A percentile compares a stretch with the other conserved stretches of the same genome.
These are phyloP conservation scores for Babylonia areolata DNA, from an alignment of 1,140 invertebrate species.

Conservation along the genomic window DNA sequence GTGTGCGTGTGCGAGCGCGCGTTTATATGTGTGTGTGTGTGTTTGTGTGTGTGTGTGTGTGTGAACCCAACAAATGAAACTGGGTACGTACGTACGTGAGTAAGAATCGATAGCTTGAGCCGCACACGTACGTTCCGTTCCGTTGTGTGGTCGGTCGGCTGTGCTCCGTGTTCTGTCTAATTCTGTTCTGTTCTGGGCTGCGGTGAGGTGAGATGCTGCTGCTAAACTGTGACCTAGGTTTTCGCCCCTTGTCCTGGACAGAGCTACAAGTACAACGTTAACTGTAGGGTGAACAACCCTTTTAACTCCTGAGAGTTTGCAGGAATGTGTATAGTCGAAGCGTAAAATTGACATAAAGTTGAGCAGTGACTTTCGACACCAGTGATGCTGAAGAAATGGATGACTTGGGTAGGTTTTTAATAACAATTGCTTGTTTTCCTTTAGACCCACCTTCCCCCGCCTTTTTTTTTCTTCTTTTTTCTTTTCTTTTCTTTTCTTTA, in stretches of 20 bases:
- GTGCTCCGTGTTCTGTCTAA: neutral
- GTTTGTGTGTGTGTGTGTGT: neutral
- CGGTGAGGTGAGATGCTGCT: no score
- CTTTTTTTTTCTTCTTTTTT: no score
- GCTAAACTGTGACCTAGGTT: no score
- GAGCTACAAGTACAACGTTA: no score
- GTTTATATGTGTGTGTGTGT: neutral
- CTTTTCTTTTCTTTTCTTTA: no score
- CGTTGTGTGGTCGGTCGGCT: neutral
- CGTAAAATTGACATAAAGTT: no score
- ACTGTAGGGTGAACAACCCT: no score
- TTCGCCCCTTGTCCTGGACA: no score
- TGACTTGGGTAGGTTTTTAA: neutral
- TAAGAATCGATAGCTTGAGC: constrained; percentile 1
- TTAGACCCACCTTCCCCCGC: no score
- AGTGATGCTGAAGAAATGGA: neutral
- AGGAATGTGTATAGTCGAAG: neutral
- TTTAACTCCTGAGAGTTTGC: no score
- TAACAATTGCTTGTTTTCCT: no score
- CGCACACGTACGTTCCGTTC: neutral
- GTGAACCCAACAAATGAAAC: neutral
- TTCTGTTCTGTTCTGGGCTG: neutral
- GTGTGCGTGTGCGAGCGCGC: no score
- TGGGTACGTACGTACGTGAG: neutral
- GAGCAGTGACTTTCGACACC: neutral